Conservation (phyloP, 2,888 invertebrate genomes). For the Chloroclysta siterata region DNA sequence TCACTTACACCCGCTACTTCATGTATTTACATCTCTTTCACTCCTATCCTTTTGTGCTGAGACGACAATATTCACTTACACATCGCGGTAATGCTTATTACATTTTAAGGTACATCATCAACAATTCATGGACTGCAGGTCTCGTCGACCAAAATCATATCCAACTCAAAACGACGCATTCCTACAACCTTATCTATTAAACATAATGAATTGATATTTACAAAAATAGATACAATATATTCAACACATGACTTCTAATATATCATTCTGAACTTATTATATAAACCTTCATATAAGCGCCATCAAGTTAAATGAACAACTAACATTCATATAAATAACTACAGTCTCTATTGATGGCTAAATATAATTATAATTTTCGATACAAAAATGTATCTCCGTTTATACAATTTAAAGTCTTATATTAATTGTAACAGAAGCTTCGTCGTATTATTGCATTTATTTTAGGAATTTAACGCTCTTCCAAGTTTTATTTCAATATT, state of each 20-base stretch:
- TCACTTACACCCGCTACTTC: constrained; percentile 44
- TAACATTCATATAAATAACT: constrained; percentile 79
- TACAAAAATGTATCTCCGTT: constrained; percentile 51
- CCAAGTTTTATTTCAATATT: constrained; percentile 34
- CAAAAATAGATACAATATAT: constrained; percentile 54
- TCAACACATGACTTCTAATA: constrained; percentile 48
- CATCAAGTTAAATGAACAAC: constrained; percentile 67
- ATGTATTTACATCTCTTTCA: constrained; percentile 69
- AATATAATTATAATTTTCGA: constrained; percentile 53
- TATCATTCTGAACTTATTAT: constrained; percentile 50
- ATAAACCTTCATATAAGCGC: constrained; percentile 65
- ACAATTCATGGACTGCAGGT: constrained; percentile 52
- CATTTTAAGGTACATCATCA: constrained; percentile 42
- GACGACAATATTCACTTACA: constrained; percentile 49
- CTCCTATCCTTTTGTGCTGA: constrained; percentile 53
- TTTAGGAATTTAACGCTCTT: constrained; percentile 52
- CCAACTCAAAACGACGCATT: constrained; percentile 42
- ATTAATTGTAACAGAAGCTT: constrained; percentile 51
- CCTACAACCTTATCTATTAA: constrained; percentile 49
- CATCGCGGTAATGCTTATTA: constrained; percentile 42
- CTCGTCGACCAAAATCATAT: constrained; percentile 45
- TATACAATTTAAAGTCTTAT: constrained; percentile 43
- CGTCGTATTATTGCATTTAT: constrained; percentile 55
- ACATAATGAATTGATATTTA: constrained; percentile 57
- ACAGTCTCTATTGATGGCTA: constrained; percentile 76